These are phyloP conservation scores for Diachasma alloeum DNA, from an alignment of 1,140 invertebrate genomes.

Conservation along the genomic window DNA sequence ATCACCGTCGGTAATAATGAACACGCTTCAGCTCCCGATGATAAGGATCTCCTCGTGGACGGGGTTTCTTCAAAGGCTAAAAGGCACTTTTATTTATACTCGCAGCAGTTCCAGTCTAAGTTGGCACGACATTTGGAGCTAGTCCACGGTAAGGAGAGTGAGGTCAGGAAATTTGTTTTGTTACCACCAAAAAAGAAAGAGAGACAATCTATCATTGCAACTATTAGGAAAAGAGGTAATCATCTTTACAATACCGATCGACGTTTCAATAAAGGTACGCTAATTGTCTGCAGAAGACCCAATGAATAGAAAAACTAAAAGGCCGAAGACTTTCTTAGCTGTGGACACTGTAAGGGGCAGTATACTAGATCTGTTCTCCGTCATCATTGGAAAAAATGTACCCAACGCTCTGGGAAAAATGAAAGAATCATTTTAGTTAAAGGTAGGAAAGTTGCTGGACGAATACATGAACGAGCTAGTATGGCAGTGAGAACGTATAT, in stretches of 20 bases:
- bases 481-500: slow-evolving; percentile 14
- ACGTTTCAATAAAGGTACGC: slow-evolving; percentile 26
- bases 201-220: slow-evolving; percentile 19
- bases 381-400: slow-evolving; percentile 17
- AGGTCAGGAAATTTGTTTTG: slow-evolving; percentile 25
- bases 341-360: slow-evolving; percentile 15
- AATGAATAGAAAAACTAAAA: background rate
- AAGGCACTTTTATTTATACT: slow-evolving; percentile 36
- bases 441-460: slow-evolving; percentile 7
- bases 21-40: background rate
- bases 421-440: slow-evolving; percentile 12
- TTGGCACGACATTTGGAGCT: slow-evolving; percentile 32
- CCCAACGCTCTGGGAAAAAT: background rate
- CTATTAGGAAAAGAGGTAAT: slow-evolving; percentile 31
- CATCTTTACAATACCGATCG: slow-evolving; percentile 27
- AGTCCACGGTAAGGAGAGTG: slow-evolving; percentile 28
- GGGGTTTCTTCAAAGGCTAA: slow-evolving; percentile 4
- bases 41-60: slow-evolving; percentile 1
- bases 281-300: slow-evolving; percentile 34
- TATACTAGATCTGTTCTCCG: slow-evolving; percentile 6
- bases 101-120: slow-evolving; percentile 29
- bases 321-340: slow-evolving; percentile 18
- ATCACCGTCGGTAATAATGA: background rate
- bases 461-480: slow-evolving; percentile 17
- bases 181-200: slow-evolving; percentile 6